A percentile compares a stretch with the other conserved stretches of the same genome.
These are phyloP conservation scores for Villa cingulata DNA, from an alignment of 2,888 invertebrate species.

Conservation along the genomic window DNA sequence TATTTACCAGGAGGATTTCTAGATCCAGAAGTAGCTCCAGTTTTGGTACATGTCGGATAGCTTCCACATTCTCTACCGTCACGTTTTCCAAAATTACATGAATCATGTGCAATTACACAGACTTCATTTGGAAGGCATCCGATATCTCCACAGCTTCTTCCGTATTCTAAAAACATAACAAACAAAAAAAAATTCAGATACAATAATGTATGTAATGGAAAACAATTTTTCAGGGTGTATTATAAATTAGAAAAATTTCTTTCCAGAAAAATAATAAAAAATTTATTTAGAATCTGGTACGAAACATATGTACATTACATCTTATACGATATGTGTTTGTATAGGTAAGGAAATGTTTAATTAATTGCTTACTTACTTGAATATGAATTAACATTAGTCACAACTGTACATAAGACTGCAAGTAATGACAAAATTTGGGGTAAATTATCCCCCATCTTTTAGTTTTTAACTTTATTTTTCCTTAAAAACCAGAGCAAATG, in stretches of 20 bases:
- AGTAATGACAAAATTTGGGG: conserved; percentile 3
- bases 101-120: conserved; percentile 46
- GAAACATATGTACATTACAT: too few relatives aligned
- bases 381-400: conserved; percentile 3
- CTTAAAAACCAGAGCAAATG: too few relatives aligned
- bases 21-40: not conserved
- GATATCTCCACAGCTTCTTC: conserved; percentile 62
- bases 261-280: not conserved
- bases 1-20: not conserved
- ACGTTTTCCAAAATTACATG: conserved; percentile 48
- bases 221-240: not conserved
- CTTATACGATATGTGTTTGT: too few relatives aligned
- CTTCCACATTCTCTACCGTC: conserved; percentile 46
- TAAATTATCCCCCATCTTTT: not conserved
- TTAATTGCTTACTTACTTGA: conserved; percentile 27
- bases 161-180: conserved; percentile 48
- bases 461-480: too few relatives aligned
- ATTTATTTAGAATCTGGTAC: too few relatives aligned
- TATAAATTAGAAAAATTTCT: not conserved
- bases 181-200: not conserved
- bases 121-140: conserved; percentile 58
- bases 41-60: conserved; percentile 50
- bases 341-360: too few relatives aligned
- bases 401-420: conserved; percentile 1
- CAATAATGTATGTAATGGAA: too few relatives aligned